Evolutionary conservation across 1,140 invertebrate genomes (phyloP).

Genomic region (Drosophila baimaii): DNA sequence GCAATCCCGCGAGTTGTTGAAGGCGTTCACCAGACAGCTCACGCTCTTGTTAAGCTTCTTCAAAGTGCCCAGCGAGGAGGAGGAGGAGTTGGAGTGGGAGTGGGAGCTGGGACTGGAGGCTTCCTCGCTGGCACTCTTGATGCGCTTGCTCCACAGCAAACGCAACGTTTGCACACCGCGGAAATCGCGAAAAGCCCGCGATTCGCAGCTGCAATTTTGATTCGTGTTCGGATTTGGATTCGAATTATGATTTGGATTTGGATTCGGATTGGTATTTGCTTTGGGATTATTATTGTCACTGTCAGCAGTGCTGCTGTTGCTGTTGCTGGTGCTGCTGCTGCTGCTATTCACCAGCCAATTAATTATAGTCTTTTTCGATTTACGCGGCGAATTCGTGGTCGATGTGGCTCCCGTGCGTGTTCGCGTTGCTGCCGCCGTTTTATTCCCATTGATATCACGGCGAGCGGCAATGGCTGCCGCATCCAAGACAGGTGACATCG

Average conservation of each 20-base stretch:
- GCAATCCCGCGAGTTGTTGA: slow-evolving; percentile 69
- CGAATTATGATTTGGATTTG: slow-evolving; percentile 8
- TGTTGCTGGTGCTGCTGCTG: slow-evolving; percentile 16
- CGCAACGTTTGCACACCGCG: slow-evolving; percentile 78
- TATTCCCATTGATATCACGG: slow-evolving; percentile 52
- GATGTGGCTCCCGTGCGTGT: neutral
- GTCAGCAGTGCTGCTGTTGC: slow-evolving; percentile 5
- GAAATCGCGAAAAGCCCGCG: slow-evolving; percentile 76
- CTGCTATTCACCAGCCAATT: slow-evolving; percentile 70
- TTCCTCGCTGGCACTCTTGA: slow-evolving; percentile 72
- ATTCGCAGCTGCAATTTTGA: slow-evolving; percentile 60
- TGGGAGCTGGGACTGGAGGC: slow-evolving; percentile 13
- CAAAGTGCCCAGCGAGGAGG: slow-evolving; percentile 59
- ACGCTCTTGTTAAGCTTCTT: slow-evolving; percentile 78
- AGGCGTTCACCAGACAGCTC: slow-evolving; percentile 74
- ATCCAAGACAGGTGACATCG: slow-evolving; percentile 51
- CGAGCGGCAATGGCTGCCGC: slow-evolving; percentile 38
- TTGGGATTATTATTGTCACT: slow-evolving; percentile 50
- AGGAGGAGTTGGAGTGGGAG: neutral
- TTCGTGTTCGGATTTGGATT: slow-evolving; percentile 26
- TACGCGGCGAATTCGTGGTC: slow-evolving; percentile 48
- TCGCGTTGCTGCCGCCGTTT: slow-evolving; percentile 15
- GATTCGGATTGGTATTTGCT: slow-evolving; percentile 20
- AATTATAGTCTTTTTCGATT: slow-evolving; percentile 72
- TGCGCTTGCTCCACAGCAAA: slow-evolving; percentile 80